These are phyloP conservation scores for Eupithecia insigniata DNA, from an alignment of 2,888 invertebrate genomes.

Conservation along the genomic window DNA sequence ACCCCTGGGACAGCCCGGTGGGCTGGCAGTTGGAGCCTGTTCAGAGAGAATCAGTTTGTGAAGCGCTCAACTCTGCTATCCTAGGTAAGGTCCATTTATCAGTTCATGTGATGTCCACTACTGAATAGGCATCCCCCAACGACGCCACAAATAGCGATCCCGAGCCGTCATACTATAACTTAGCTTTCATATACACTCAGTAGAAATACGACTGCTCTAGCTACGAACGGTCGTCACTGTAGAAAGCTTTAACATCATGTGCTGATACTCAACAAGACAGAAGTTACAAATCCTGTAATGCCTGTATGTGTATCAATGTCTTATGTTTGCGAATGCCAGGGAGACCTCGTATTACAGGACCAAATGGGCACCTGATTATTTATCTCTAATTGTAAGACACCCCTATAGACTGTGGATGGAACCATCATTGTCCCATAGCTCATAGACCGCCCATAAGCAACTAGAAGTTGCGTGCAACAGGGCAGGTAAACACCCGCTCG, in stretches of 20 bases:
- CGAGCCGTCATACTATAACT: not conserved
- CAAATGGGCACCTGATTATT: not conserved
- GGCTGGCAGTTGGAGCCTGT: conserved; percentile 98
- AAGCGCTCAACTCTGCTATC: conserved; percentile 98
- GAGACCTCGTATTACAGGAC: not conserved
- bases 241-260: not conserved
- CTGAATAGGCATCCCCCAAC: not conserved
- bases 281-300: too few relatives aligned
- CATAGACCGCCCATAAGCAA: not conserved
- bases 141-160: not conserved
- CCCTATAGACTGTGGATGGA: not conserved
- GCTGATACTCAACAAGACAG: not conserved
- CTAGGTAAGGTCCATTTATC: conserved; percentile 86
- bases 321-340: too few relatives aligned
- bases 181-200: not conserved
- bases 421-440: too few relatives aligned
- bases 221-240: not conserved
- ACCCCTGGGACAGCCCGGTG: conserved; percentile 98
- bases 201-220: not conserved
- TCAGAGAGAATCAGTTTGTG: conserved; percentile 97
- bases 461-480: not conserved
- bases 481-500: not conserved
- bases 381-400: not conserved
- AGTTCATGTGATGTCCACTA: not conserved
- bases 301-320: not conserved